Percentiles rank a stretch among this genome's conserved stretches.
Conservation (phyloP, 1,140 invertebrate genomes). For the Pseudomyrmex concolor region DNA sequence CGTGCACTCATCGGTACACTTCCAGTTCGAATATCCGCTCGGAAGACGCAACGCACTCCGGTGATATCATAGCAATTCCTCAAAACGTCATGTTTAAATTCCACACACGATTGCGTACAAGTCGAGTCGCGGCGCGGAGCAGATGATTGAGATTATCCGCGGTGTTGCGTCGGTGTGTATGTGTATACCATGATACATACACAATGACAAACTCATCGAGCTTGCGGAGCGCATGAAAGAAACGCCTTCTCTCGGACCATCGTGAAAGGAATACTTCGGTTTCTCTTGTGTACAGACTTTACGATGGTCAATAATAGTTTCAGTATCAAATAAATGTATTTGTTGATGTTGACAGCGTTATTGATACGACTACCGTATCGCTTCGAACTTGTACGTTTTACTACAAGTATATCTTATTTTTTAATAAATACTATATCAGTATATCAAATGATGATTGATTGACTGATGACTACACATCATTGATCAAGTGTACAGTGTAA, state of each 20-base stretch:
- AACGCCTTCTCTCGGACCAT: conserved; percentile 31
- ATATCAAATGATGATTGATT: too few relatives aligned
- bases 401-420: too few relatives aligned
- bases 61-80: conserved; percentile 40
- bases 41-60: neutral
- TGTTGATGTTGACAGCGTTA: too few relatives aligned
- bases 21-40: conserved; percentile 35
- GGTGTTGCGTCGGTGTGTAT: neutral
- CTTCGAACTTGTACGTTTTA: too few relatives aligned
- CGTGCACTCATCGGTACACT: conserved; percentile 13
- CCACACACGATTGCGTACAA: conserved; percentile 17
- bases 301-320: too few relatives aligned
- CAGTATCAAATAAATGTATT: too few relatives aligned
- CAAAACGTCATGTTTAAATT: conserved; percentile 53
- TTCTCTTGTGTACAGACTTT: neutral
- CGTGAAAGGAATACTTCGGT: neutral
- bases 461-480: too few relatives aligned
- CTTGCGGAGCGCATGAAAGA: neutral
- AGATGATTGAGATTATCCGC: conserved; percentile 39
- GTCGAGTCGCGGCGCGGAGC: conserved; percentile 17
- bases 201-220: conserved; percentile 37
- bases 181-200: neutral
- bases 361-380: too few relatives aligned
- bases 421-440: too few relatives aligned
- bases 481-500: too few relatives aligned